Evolutionary conservation across 2,113 vertebrate species (phyloP).

Genomic region (Propithecus coquereli): DNA sequence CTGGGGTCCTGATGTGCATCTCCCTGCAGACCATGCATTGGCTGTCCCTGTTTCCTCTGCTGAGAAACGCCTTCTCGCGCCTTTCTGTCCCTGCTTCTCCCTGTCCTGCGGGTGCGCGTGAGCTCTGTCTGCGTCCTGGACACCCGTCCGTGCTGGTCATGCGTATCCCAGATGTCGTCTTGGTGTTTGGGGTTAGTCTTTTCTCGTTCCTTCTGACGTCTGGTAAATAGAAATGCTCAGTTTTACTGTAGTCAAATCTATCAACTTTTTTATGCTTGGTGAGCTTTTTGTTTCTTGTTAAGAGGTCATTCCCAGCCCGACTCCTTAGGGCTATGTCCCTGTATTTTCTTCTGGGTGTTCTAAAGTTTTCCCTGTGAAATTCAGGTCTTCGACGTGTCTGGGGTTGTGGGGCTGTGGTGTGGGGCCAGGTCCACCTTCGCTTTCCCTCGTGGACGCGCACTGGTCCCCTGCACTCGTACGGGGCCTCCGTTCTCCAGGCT

Average conservation of each 20-base stretch:
- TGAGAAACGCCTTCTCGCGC: neutral
- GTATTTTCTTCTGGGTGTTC: neutral
- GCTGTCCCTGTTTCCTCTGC: neutral
- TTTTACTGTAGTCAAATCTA: neutral
- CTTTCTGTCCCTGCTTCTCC: neutral
- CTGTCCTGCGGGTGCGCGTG: neutral
- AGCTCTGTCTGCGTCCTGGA: neutral
- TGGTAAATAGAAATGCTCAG: neutral
- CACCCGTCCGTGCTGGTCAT: neutral
- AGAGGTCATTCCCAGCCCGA: neutral
- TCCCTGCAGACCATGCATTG: neutral
- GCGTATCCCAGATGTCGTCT: neutral
- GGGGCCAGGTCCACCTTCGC: neutral
- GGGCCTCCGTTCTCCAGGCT: neutral
- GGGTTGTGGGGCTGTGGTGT: neutral
- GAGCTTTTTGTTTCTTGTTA: neutral
- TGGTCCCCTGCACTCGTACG: neutral
- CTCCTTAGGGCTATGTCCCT: neutral
- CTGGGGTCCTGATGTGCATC: neutral
- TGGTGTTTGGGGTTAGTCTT: neutral
- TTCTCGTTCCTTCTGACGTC: neutral
- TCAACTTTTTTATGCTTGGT: neutral
- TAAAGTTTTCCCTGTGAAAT: neutral
- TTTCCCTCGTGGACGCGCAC: fast-evolving
- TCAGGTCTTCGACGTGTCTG: no score